Evolutionary conservation across 2,888 invertebrate species (phyloP).

Genomic region (Glomeris marginata): DNA sequence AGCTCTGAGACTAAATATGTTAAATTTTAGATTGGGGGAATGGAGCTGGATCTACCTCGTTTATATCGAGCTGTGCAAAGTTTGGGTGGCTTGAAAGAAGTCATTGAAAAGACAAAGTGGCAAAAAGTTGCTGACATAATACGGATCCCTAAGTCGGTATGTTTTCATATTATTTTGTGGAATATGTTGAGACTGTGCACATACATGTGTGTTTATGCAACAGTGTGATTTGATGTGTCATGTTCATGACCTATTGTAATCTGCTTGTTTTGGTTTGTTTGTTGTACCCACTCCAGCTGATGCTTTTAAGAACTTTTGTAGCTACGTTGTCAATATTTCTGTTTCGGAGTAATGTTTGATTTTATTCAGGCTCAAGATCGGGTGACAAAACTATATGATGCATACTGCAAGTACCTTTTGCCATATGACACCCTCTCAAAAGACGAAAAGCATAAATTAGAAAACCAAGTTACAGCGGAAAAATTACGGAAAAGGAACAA

Average conservation of each 20-base stretch:
- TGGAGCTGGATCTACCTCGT: constrained; percentile 76
- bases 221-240: constrained; percentile 2
- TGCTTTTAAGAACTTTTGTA: too few relatives aligned
- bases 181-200: neutral
- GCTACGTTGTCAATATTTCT: too few relatives aligned
- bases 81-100: constrained; percentile 65
- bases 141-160: constrained; percentile 56
- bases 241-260: constrained; percentile 63
- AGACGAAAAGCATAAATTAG: constrained; percentile 54
- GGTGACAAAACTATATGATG: constrained; percentile 65
- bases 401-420: constrained; percentile 78
- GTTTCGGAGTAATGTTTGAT: too few relatives aligned
- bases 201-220: constrained; percentile 17
- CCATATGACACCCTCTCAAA: constrained; percentile 72
- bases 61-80: constrained; percentile 71
- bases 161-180: constrained; percentile 1
- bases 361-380: constrained; percentile 45
- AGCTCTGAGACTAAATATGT: constrained; percentile 5
- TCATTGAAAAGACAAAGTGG: constrained; percentile 80
- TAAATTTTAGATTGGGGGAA: constrained; percentile 53
- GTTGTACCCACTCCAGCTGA: too few relatives aligned
- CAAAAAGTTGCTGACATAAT: constrained; percentile 72
- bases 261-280: constrained; percentile 1
- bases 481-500: constrained; percentile 11
- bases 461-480: constrained; percentile 48